These are phyloP conservation scores for Drosophila formosana DNA, from an alignment of 2,888 invertebrate species.

Conservation along the genomic window DNA sequence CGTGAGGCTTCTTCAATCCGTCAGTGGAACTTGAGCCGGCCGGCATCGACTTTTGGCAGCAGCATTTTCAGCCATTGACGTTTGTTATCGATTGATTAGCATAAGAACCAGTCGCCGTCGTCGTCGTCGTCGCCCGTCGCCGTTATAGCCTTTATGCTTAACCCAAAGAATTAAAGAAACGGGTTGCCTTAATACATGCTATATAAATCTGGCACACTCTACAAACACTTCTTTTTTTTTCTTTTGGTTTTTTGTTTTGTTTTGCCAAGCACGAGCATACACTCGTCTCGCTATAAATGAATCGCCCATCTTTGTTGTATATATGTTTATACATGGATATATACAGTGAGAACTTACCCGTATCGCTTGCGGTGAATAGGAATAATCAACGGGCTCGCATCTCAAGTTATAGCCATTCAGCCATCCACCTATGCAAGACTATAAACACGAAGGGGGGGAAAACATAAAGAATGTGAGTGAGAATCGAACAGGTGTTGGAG, in stretches of 20 bases:
- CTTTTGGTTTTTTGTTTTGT: constrained; percentile 6
- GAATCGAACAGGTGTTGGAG: not conserved
- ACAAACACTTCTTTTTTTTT: constrained; percentile 41
- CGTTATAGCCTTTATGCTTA: constrained; percentile 46
- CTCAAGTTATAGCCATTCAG: constrained; percentile 89
- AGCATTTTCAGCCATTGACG: constrained; percentile 8
- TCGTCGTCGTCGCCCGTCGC: constrained; percentile 60
- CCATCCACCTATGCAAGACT: constrained; percentile 89
- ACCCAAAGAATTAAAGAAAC: constrained; percentile 41
- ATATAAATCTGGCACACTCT: constrained; percentile 63
- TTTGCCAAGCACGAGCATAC: constrained; percentile 37
- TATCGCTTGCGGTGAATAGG: constrained; percentile 88
- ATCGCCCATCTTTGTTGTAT: not conserved
- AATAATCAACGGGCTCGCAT: constrained; percentile 94
- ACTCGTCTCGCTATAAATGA: not conserved
- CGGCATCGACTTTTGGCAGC: constrained; percentile 19
- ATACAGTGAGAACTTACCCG: constrained; percentile 86
- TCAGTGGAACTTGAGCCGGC: constrained; percentile 22
- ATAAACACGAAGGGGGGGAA: constrained; percentile 42
- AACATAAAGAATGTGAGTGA: constrained; percentile 5
- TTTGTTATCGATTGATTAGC: constrained; percentile 66
- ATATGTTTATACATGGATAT: not conserved
- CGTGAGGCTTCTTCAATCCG: constrained; percentile 56
- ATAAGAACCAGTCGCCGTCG: constrained; percentile 67
- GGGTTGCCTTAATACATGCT: constrained; percentile 62